Conservation (phyloP, 2,113 vertebrate genomes). For the Hyaena hyaena region DNA sequence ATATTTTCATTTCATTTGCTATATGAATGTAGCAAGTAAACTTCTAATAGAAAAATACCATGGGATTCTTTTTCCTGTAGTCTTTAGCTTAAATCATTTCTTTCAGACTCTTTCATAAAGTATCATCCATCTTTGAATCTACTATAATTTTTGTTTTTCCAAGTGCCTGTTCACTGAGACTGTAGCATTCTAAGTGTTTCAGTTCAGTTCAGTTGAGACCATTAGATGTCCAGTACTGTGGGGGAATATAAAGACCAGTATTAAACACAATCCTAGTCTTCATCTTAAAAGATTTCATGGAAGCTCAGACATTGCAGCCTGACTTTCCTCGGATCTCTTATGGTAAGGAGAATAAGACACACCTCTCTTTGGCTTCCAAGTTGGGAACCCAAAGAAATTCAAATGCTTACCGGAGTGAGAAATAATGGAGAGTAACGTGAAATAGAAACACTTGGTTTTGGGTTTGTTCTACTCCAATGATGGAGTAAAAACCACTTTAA, state of each 20-base stretch:
- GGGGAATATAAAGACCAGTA: neutral
- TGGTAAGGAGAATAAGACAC: neutral
- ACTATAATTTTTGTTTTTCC: conserved; percentile 42
- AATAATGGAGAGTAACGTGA: conserved; percentile 33
- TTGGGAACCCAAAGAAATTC: conserved; percentile 16
- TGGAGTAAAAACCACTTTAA: neutral
- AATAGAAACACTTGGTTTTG: conserved; percentile 42
- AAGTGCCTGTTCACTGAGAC: conserved; percentile 21
- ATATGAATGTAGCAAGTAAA: conserved; percentile 24
- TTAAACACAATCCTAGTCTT: neutral
- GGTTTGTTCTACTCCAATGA: conserved; percentile 22
- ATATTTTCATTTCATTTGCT: conserved; percentile 42
- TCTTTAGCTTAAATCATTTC: conserved; percentile 53
- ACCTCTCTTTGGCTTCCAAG: conserved; percentile 5
- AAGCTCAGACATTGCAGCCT: neutral
- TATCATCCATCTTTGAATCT: conserved; percentile 53
- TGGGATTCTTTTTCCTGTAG: neutral
- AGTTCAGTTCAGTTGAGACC: neutral
- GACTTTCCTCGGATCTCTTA: neutral
- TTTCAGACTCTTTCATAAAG: conserved; percentile 45
- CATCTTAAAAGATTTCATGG: conserved; percentile 42
- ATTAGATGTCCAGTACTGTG: neutral
- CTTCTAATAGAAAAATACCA: conserved; percentile 38
- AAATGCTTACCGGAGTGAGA: conserved; percentile 26
- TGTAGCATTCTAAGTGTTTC: conserved; percentile 23